Evolutionary conservation across 1,140 invertebrate genomes (phyloP).

Genomic region (Lutraria rhynchaena): DNA sequence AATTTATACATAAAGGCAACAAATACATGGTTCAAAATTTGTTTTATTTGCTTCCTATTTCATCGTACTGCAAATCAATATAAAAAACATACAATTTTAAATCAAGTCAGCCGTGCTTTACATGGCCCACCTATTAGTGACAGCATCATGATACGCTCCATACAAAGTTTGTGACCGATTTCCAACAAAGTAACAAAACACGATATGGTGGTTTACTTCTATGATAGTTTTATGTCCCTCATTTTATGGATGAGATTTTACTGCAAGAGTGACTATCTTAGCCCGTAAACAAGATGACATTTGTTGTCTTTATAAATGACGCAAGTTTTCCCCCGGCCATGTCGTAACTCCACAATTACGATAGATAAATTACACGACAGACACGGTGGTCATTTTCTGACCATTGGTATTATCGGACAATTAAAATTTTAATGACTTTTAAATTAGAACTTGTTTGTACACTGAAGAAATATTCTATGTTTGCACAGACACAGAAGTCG

Average conservation of each 20-base stretch:
- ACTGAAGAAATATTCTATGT: neutral
- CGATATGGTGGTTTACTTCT: no score
- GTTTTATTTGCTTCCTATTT: no score
- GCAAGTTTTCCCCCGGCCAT: neutral
- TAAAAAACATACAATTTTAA: no score
- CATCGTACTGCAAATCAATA: no score
- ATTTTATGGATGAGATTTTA: neutral
- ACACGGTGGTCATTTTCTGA: conserved; percentile 22
- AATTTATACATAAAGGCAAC: no score
- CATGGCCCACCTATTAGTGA: no score
- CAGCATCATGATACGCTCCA: no score
- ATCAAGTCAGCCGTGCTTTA: no score
- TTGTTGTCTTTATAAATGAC: conserved; percentile 17
- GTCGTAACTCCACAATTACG: conserved; percentile 36
- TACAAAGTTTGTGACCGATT: no score
- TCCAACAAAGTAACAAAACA: no score
- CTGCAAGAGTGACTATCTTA: neutral
- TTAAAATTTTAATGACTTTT: conserved; percentile 49
- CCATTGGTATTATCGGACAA: conserved; percentile 36
- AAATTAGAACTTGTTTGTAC: conserved; percentile 23
- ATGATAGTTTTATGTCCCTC: neutral
- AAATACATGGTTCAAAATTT: no score
- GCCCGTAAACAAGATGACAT: neutral
- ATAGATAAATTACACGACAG: conserved; percentile 48
- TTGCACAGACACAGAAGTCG: neutral